Base-by-base conservation (phyloP, 2,888 invertebrate species). In the Euphydryas editha region DNA sequence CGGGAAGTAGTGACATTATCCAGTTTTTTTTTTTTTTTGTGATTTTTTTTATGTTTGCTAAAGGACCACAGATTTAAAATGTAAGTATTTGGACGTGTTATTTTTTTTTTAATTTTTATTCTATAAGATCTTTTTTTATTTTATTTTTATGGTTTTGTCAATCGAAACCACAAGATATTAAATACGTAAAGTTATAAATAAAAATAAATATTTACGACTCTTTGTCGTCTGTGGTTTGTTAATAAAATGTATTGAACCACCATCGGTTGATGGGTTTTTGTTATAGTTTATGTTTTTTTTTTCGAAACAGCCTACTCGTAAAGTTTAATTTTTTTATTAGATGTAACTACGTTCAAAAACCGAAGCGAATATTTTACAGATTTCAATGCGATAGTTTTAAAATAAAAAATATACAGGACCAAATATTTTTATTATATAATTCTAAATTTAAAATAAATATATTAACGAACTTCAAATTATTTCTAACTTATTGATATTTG, bases 11-110 rank as follows among this genome's bases (percentile, higher is more conserved):
- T 30, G 30, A 30, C 30, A 30, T 30, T 30, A 7, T 30, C 0
- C 5, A 0, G 5, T 30, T 30, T 30, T 30, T 30, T 24, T 24
- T 4, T 24, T 30, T 30, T 30, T 15, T 24, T 70, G 67, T 74
- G 63, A 51, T 21, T 72, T 76, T 72, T 69, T 71, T 67, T 65
- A 69, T 69, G 78, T 74, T 74, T 72, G 79, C 77, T 72, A 58
- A 42, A 62, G 75, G 64, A 72, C 72, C 72, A 76, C 75, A 76
- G 79, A 77, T 77, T 68, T 65, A 75, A 72, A 81, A 69, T 30
- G 89, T 90, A 87, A 88, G 87, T 88, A 79, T 81, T 78, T 78
- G 30, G 30, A 30, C 8, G 64, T 71, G 67, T 68, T 6, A 81
- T 80, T 80, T 82, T 82, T 74, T 76, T 72, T 63, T 37, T 67